Evolutionary conservation across 2,888 invertebrate genomes (phyloP).

Genomic region (Morpho deidamia): DNA sequence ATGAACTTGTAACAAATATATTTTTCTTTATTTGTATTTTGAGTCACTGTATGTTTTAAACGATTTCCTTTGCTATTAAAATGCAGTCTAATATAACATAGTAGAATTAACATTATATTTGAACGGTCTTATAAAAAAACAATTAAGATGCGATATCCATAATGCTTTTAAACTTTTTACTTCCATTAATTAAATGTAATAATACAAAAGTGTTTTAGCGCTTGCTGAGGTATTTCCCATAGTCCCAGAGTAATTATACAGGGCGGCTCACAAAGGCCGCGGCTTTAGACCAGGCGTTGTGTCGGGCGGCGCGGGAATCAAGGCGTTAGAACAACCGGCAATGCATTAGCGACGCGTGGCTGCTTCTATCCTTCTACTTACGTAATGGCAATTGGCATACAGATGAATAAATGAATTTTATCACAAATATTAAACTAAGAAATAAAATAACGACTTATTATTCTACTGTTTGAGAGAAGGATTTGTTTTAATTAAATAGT

Average conservation of each 20-base stretch:
- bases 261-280: conserved; percentile 56
- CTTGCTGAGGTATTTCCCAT: conserved; percentile 67
- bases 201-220: conserved; percentile 57
- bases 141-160: too few relatives aligned
- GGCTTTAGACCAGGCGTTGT: conserved; percentile 37
- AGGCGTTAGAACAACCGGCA: conserved; percentile 28
- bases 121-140: too few relatives aligned
- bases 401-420: background rate
- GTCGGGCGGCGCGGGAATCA: conserved; percentile 27
- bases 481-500: too few relatives aligned
- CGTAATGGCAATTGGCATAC: too few relatives aligned
- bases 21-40: conserved; percentile 14
- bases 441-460: too few relatives aligned
- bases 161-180: conserved; percentile 28
- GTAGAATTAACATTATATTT: too few relatives aligned
- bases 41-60: conserved; percentile 9
- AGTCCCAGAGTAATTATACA: conserved; percentile 72
- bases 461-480: too few relatives aligned
- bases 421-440: too few relatives aligned
- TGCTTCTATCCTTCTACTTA: too few relatives aligned
- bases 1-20: conserved; percentile 17
- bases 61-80: background rate
- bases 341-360: conserved; percentile 38
- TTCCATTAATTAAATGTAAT: conserved; percentile 58
- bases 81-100: too few relatives aligned